Percentiles rank a stretch among this genome's conserved stretches.
Evolutionary conservation across 2,797 vertebrate genomes (phyloP).

Genomic region (Mergus octosetaceus): DNA sequence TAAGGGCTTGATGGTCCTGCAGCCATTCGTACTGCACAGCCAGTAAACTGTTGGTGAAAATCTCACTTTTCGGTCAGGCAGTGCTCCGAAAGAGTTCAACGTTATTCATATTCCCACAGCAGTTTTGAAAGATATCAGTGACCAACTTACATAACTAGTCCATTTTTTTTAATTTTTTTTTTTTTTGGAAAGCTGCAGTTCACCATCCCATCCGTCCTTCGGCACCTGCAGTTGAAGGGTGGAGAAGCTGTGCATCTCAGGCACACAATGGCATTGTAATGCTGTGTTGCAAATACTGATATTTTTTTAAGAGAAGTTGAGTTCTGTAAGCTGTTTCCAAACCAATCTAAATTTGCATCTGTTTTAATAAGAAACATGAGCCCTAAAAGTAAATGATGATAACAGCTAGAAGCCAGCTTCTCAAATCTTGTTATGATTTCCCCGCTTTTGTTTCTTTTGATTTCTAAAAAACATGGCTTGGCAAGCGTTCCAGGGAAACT

Average conservation of each 20-base stretch:
- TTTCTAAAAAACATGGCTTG: neutral
- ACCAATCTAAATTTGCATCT: neutral
- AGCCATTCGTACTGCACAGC: rapidly evolving
- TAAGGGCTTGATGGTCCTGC: neutral
- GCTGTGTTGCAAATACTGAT: neutral
- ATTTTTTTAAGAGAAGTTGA: neutral
- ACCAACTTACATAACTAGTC: neutral
- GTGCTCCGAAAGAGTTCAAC: conserved; percentile 7
- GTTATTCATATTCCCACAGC: neutral
- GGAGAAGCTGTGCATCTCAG: neutral
- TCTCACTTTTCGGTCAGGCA: neutral
- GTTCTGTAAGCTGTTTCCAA: neutral
- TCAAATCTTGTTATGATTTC: neutral
- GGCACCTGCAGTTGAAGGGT: neutral
- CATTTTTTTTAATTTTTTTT: neutral
- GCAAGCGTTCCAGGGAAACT: neutral
- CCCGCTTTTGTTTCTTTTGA: neutral
- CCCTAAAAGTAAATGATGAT: neutral
- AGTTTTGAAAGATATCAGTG: neutral
- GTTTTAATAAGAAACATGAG: neutral
- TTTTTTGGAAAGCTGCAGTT: neutral
- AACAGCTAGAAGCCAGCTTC: neutral
- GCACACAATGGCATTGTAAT: neutral
- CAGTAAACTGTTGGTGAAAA: conserved; percentile 8
- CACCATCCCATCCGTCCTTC: neutral